A percentile compares a stretch with the other conserved stretches of the same genome.
Evolutionary conservation across 2,113 vertebrate genomes (phyloP).

Genomic region (Caloenas nicobarica): DNA sequence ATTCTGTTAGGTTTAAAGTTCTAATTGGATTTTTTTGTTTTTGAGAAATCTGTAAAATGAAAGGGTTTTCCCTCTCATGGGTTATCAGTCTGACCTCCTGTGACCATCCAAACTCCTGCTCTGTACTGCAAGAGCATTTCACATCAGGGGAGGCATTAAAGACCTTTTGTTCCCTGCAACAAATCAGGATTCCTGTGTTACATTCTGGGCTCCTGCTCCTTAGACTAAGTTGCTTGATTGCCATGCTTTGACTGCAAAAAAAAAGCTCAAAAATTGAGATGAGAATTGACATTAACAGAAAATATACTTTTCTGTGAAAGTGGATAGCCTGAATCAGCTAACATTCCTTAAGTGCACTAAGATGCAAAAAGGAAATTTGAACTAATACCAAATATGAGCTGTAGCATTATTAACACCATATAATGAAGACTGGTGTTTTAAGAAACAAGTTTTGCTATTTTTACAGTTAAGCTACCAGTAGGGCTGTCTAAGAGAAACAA

Average conservation of each 20-base stretch:
- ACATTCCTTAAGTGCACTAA: background rate
- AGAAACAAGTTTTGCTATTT: background rate
- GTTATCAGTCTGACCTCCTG: background rate
- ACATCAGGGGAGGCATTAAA: background rate
- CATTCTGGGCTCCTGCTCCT: background rate
- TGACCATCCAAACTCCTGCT: background rate
- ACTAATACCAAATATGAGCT: background rate
- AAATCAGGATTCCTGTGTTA: background rate
- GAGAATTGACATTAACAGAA: background rate
- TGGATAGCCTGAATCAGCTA: background rate
- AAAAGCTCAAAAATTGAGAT: background rate
- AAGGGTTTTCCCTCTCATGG: background rate
- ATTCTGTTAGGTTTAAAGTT: background rate
- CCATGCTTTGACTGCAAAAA: background rate
- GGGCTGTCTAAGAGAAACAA: slow-evolving; percentile 12
- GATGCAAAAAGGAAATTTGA: background rate
- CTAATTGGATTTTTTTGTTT: background rate
- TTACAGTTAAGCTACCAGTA: slow-evolving; percentile 5
- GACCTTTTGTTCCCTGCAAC: background rate
- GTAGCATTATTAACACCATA: slow-evolving; percentile 21
- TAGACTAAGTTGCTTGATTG: background rate
- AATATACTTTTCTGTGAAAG: background rate
- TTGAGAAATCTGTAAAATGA: background rate
- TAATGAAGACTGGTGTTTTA: slow-evolving; percentile 11
- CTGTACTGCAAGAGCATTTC: background rate